phyloP scores from a whole-genome alignment of 1,140 invertebrate genomes.

The Saccostrea echinata region DNA sequence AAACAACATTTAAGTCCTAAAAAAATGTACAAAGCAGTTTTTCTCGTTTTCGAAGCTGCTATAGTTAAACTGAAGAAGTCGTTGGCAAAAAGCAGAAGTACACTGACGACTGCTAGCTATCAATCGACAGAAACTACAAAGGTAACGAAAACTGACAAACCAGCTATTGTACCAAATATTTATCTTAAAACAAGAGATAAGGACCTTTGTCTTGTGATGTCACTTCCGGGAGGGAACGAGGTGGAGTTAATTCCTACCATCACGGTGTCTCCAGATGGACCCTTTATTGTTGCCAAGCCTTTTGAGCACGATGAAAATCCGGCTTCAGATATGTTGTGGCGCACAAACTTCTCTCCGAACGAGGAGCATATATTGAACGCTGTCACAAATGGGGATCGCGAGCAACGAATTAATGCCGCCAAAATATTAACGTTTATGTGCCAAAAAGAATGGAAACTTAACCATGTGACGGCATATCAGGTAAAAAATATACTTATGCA shows the following conservation, averaged over 20 bases:
- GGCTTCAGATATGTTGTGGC: conserved; percentile 63
- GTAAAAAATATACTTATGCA: conserved; percentile 68
- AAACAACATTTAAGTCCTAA: conserved; percentile 56
- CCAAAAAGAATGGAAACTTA: conserved; percentile 68
- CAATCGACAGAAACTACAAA: background rate
- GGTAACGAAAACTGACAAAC: conserved; percentile 41
- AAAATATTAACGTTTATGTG: conserved; percentile 63
- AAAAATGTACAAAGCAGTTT: conserved; percentile 58
- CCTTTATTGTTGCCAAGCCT: conserved; percentile 61
- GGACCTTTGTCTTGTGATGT: conserved; percentile 55
- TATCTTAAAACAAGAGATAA: conserved; percentile 55
- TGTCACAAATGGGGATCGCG: conserved; percentile 66
- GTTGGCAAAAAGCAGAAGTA: background rate
- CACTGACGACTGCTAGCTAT: background rate
- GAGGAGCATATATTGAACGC: conserved; percentile 66
- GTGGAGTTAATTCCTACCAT: conserved; percentile 62
- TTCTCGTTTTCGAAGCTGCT: conserved; percentile 50
- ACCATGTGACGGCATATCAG: conserved; percentile 63
- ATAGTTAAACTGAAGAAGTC: conserved; percentile 53
- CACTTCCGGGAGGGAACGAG: conserved; percentile 50
- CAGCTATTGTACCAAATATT: conserved; percentile 48
- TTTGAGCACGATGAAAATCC: conserved; percentile 62
- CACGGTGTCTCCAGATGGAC: conserved; percentile 53
- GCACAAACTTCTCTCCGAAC: conserved; percentile 60
- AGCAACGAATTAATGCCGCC: conserved; percentile 63